Evolutionary conservation across 1,140 invertebrate genomes (phyloP).

Genomic region (Lerema accius): DNA sequence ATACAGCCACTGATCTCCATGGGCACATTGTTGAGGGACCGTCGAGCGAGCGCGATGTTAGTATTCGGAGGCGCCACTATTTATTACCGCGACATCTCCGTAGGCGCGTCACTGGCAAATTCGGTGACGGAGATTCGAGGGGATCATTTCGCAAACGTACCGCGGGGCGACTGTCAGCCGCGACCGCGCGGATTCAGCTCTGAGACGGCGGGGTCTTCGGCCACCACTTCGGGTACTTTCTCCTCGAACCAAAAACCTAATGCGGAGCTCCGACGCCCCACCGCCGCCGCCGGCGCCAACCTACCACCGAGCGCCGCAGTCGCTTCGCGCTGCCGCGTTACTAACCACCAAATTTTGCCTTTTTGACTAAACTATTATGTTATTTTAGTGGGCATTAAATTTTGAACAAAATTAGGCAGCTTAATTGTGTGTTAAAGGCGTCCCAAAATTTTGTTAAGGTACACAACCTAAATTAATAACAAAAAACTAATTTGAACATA

Average conservation of each 20-base stretch:
- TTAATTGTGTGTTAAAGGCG: too few species aligned
- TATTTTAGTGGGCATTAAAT: too few species aligned
- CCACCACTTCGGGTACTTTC: conserved; percentile 75
- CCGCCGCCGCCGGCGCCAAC: conserved; percentile 49
- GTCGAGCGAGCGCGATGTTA: conserved; percentile 45
- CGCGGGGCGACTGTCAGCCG: conserved; percentile 72
- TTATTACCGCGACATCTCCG: conserved; percentile 75
- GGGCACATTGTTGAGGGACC: conserved; percentile 69
- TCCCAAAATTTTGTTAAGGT: too few species aligned
- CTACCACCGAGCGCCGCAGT: conserved; percentile 33
- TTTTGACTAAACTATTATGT: neutral
- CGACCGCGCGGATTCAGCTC: conserved; percentile 65
- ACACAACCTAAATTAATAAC: too few species aligned
- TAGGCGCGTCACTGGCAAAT: conserved; percentile 63
- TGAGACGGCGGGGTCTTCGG: conserved; percentile 60
- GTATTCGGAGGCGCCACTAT: conserved; percentile 53
- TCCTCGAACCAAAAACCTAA: conserved; percentile 67
- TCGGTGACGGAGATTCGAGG: conserved; percentile 60
- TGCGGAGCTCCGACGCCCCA: conserved; percentile 54
- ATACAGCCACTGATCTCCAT: conserved; percentile 73
- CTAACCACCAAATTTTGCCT: conserved; percentile 12
- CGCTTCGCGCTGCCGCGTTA: conserved; percentile 10
- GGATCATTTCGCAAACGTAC: conserved; percentile 76
- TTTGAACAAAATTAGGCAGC: too few species aligned
- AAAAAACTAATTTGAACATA: too few species aligned